phyloP scores from a whole-genome alignment of 2,113 vertebrate species.

The Microcebus jonahi region DNA sequence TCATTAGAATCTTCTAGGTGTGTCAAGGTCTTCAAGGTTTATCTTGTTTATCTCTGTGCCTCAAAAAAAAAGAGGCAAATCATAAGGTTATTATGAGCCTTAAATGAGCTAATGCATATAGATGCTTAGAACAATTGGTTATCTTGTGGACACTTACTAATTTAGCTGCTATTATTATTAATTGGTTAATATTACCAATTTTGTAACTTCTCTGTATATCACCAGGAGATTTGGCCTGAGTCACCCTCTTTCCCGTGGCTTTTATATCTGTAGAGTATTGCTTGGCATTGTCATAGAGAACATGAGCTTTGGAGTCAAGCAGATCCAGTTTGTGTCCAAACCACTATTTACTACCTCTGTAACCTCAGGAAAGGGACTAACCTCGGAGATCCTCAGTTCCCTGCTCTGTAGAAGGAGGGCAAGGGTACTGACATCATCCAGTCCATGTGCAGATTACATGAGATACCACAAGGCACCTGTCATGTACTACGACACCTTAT shows the following conservation, averaged over 20 bases:
- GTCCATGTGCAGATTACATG: neutral
- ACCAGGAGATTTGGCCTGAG: neutral
- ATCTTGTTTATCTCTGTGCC: neutral
- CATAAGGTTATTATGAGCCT: neutral
- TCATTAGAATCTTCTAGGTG: neutral
- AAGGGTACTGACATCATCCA: neutral
- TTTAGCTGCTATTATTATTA: neutral
- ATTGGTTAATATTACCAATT: neutral
- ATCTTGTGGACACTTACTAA: neutral
- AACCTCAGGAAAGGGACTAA: neutral
- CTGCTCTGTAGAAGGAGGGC: neutral
- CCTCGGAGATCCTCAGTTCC: neutral
- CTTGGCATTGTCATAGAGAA: neutral
- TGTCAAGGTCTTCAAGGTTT: neutral
- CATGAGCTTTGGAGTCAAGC: neutral
- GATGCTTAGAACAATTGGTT: neutral
- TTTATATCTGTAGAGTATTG: neutral
- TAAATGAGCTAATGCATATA: neutral
- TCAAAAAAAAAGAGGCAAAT: neutral
- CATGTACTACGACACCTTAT: neutral
- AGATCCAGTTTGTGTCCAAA: neutral
- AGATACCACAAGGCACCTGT: neutral
- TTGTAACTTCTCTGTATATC: neutral
- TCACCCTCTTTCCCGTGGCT: neutral
- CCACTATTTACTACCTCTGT: neutral